Base-by-base conservation (phyloP, 2,888 invertebrate species). In the Chalcis sispes region DNA sequence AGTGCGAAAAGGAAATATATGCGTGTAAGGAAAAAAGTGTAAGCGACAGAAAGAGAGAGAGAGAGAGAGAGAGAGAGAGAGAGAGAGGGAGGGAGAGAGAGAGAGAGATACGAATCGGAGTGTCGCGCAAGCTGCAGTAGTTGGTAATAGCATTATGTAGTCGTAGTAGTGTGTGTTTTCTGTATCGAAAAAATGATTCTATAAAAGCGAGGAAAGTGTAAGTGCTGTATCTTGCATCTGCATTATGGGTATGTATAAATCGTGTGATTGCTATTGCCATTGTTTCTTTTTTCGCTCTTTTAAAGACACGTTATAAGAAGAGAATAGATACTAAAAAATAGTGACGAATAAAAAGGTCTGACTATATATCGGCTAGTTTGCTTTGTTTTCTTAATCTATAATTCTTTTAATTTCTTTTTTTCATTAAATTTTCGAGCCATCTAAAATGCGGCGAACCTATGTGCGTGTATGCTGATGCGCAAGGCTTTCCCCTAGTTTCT, bases 31-130 rank as follows among this genome's bases (percentile, higher is more conserved):
- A 29, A 13, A 52, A 32, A 27, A 1, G 1, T 7, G 20, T 10
- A n/a, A 42, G 7, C 10, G 59, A 40, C 13, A 25, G 61, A 27
- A n/a, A 13, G 40, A 42, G 61, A 40, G 25, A 10, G 61, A 61
- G 20, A 7, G 61, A 36, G 61, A 40, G 8, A 7, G 61, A 20
- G 61, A n/a, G n/a, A 42, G 7, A 23, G 59, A 40, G 23, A 25
- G 61, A 27, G 23, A 13, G 40, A 42, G 61, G 23, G 25, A 10
- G 61, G 42, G 20, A 7, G 61, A 36, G 61, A 40, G 8, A 7
- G 61, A 20, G 61, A n/a, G 32, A 32, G 32, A 8, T 32, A 32
- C 32, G 32, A 8, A 32, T 32, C 32, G 2, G 42, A 42, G 40
- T 20, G 50, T 25, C 54, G 25, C 1, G 32, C 27, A 15, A 15